phyloP scores from a whole-genome alignment of 2,888 invertebrate species.

The Watsonalla binaria region DNA sequence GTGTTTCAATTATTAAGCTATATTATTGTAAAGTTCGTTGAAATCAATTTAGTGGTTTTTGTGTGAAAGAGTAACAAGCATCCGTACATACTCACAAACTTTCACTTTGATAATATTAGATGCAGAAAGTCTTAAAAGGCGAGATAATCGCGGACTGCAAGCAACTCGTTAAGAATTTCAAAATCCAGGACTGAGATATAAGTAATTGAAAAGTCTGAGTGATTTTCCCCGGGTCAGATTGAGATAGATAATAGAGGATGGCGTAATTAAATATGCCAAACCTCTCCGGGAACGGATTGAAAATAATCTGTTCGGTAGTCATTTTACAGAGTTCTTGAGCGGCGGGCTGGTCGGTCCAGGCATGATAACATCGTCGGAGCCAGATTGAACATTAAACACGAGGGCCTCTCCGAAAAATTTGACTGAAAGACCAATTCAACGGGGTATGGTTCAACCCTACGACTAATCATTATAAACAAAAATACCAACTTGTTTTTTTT shows the following conservation, averaged over 20 bases:
- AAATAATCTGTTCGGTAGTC: conserved; percentile 59
- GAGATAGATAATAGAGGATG: conserved; percentile 55
- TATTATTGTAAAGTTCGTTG: too few relatives aligned
- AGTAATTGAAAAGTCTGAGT: conserved; percentile 60
- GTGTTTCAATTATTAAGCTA: too few relatives aligned
- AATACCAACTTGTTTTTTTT: too few relatives aligned
- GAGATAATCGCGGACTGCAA: conserved; percentile 4
- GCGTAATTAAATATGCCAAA: conserved; percentile 63
- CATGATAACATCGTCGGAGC: conserved; percentile 31
- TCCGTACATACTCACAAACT: too few relatives aligned
- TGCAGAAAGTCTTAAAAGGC: conserved; percentile 2
- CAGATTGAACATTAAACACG: conserved; percentile 54
- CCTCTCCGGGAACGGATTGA: conserved; percentile 58
- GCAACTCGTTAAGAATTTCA: conserved; percentile 23
- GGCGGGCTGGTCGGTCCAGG: conserved; percentile 26
- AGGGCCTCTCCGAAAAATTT: conserved; percentile 41
- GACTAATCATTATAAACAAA: too few relatives aligned
- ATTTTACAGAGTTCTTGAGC: conserved; percentile 51
- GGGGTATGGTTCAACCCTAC: too few relatives aligned
- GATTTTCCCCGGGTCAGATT: conserved; percentile 31
- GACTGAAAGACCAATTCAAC: conserved; percentile 27
- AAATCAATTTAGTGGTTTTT: too few relatives aligned
- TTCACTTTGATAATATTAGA: background rate
- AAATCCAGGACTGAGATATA: conserved; percentile 26
- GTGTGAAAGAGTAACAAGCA: too few relatives aligned